These are phyloP conservation scores for Australoheros scitulus DNA, from an alignment of 2,113 vertebrate species.

Conservation along the genomic window DNA sequence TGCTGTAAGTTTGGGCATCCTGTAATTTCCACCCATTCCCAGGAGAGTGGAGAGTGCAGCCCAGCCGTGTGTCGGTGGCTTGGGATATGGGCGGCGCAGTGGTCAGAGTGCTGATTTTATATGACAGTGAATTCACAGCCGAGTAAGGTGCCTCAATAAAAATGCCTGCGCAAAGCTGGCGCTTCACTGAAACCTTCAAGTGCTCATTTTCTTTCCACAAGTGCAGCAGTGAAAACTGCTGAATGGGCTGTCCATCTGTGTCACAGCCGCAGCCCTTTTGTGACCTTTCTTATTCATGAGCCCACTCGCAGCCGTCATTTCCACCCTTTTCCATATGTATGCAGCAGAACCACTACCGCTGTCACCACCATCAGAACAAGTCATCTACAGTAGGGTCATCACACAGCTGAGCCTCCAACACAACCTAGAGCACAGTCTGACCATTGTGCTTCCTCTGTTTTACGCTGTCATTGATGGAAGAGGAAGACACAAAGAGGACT, in stretches of 20 bases:
- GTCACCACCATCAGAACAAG: constrained; percentile 49
- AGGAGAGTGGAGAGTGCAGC: constrained; percentile 7
- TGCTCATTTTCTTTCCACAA: constrained; percentile 38
- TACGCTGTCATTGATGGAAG: constrained; percentile 47
- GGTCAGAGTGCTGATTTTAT: constrained; percentile 64
- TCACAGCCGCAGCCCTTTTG: constrained; percentile 58
- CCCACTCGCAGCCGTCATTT: constrained; percentile 60
- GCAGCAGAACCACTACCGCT: constrained; percentile 27
- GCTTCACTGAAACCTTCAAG: constrained; percentile 21
- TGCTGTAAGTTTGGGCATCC: constrained; percentile 16
- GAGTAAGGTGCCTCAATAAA: constrained; percentile 44
- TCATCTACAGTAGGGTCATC: constrained; percentile 46
- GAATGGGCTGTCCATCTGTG: constrained; percentile 58
- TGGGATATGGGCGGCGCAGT: constrained; percentile 30
- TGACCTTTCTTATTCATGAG: constrained; percentile 71
- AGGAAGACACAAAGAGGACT: constrained; percentile 60
- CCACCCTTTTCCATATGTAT: constrained; percentile 76
- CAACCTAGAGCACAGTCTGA: constrained; percentile 57
- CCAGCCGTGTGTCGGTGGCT: constrained; percentile 25
- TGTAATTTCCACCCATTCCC: constrained; percentile 53
- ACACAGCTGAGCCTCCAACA: constrained; percentile 53
- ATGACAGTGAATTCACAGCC: constrained; percentile 44
- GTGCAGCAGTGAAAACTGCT: constrained; percentile 48
- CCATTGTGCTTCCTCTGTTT: constrained; percentile 67
- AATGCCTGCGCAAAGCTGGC: constrained; percentile 17